Conservation (phyloP, 2,113 vertebrate species). For the Aleadryas rufinucha region DNA sequence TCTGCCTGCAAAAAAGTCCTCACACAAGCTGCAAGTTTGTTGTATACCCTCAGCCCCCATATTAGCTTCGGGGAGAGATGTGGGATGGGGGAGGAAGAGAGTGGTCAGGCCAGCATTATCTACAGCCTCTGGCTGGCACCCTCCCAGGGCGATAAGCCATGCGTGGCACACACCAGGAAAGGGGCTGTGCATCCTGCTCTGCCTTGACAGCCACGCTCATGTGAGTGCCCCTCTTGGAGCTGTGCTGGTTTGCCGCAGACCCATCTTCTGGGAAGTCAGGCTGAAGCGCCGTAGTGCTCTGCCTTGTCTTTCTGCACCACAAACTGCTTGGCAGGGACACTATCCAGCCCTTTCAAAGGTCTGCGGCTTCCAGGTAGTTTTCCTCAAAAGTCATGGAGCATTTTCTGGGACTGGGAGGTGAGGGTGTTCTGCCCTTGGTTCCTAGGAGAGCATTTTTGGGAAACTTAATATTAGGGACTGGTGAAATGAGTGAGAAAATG, state of each 20-base stretch:
- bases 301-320: accelerated
- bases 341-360: accelerated
- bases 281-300: background rate
- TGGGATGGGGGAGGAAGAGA: background rate
- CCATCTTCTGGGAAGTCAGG: background rate
- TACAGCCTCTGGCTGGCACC: background rate
- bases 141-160: background rate
- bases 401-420: background rate
- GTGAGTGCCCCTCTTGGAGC: background rate
- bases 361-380: background rate
- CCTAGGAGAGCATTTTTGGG: background rate
- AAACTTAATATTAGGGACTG: background rate
- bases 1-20: background rate
- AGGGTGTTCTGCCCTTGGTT: background rate
- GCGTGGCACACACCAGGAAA: background rate
- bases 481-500: background rate
- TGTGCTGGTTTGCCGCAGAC: accelerated
- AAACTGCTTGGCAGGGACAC: accelerated
- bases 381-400: background rate
- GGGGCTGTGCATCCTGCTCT: background rate
- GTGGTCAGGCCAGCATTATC: background rate
- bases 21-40: accelerated
- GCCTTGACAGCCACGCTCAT: accelerated
- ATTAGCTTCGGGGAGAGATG: background rate
- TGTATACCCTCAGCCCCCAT: accelerated